Percentiles rank a stretch among this genome's conserved stretches.
phyloP scores from a whole-genome alignment of 2,113 vertebrate species.

The Notothenia coriiceps region DNA sequence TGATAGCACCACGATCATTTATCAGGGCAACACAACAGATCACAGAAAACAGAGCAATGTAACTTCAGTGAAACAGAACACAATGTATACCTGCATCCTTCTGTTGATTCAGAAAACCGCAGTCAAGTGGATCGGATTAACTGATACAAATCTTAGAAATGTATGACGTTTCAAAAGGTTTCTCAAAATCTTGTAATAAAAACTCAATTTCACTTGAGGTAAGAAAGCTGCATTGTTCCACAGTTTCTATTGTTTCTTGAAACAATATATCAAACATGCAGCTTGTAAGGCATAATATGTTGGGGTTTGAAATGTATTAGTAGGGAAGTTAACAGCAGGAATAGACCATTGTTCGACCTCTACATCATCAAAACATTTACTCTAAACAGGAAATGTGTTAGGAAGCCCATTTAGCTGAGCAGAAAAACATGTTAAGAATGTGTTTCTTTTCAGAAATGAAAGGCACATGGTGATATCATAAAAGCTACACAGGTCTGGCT shows the following conservation, averaged over 20 bases:
- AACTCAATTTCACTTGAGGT: not conserved
- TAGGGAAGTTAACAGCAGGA: slow-evolving; percentile 53
- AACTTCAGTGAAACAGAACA: slow-evolving; percentile 56
- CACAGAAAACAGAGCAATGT: slow-evolving; percentile 43
- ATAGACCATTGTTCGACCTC: slow-evolving; percentile 60
- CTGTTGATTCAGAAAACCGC: slow-evolving; percentile 17
- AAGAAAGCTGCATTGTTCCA: slow-evolving; percentile 36
- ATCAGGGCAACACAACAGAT: slow-evolving; percentile 21
- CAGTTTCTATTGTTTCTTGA: slow-evolving; percentile 35
- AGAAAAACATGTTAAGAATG: slow-evolving; percentile 51
- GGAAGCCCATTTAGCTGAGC: slow-evolving; percentile 44
- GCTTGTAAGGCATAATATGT: slow-evolving; percentile 15
- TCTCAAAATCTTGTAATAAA: slow-evolving; percentile 20
- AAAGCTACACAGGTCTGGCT: slow-evolving; percentile 33
- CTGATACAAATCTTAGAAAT: slow-evolving; percentile 5
- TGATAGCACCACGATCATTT: slow-evolving; percentile 29
- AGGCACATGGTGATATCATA: slow-evolving; percentile 50
- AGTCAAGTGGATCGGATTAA: slow-evolving; percentile 3
- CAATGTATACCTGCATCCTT: slow-evolving; percentile 30
- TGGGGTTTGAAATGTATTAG: slow-evolving; percentile 56
- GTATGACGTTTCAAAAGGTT: slow-evolving; percentile 14
- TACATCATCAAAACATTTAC: slow-evolving; percentile 51
- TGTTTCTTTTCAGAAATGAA: slow-evolving; percentile 44
- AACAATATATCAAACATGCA: slow-evolving; percentile 33
- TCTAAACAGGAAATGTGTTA: slow-evolving; percentile 69